Percentiles rank a stretch among this genome's conserved stretches.
These are phyloP conservation scores for Carduelis carduelis DNA, from an alignment of 2,797 vertebrate species.

Conservation along the genomic window DNA sequence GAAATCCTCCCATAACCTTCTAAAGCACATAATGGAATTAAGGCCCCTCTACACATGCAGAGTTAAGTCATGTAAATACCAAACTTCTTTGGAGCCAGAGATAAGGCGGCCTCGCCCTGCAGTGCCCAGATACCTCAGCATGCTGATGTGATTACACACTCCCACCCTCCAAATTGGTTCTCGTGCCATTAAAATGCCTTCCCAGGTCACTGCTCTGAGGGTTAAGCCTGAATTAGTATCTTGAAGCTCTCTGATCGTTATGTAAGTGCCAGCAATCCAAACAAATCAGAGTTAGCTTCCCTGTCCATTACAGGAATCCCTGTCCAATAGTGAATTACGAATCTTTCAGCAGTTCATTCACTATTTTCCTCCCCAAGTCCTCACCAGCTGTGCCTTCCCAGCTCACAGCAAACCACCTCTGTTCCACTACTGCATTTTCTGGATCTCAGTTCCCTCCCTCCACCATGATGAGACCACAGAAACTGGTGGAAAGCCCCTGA, in stretches of 20 bases:
- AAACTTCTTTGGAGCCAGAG: background rate
- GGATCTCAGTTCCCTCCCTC: background rate
- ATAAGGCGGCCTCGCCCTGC: background rate
- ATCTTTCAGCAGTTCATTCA: background rate
- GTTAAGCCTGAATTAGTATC: conserved; percentile 4
- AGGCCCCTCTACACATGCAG: background rate
- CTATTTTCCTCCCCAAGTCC: background rate
- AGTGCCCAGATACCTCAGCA: background rate
- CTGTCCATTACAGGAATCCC: background rate
- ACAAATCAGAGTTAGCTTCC: background rate
- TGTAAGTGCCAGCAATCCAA: conserved; percentile 13
- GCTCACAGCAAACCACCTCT: background rate
- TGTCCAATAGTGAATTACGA: accelerated
- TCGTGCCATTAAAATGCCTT: background rate
- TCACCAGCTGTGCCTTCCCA: background rate
- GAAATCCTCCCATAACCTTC: conserved; percentile 8
- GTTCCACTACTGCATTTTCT: background rate
- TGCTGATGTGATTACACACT: background rate
- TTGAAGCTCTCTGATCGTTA: background rate
- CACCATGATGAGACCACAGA: accelerated
- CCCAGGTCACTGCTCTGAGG: background rate
- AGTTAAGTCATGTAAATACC: conserved; percentile 3
- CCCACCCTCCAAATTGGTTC: background rate
- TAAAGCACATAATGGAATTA: conserved; percentile 52
- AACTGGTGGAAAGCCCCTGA: accelerated